phyloP scores from a whole-genome alignment of 2,888 invertebrate genomes.

The Darwinula stevensoni region DNA sequence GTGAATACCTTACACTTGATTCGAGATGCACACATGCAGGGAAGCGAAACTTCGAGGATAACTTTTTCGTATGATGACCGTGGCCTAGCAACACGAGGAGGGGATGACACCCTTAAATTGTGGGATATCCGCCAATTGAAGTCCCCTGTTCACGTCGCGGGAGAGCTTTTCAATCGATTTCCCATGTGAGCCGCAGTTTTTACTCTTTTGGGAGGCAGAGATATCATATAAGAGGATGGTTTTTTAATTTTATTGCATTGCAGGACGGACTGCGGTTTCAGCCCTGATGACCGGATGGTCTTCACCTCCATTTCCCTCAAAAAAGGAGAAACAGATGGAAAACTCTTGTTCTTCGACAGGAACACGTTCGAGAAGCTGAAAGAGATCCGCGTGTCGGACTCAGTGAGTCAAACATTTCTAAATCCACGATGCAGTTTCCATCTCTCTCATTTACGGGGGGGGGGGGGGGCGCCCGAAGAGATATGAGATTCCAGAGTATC shows the following conservation, averaged over 20 bases:
- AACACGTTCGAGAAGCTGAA: constrained; percentile 40
- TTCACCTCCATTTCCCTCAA: constrained; percentile 59
- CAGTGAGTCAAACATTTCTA: constrained; percentile 19
- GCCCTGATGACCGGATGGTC: constrained; percentile 67
- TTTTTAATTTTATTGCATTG: constrained; percentile 10
- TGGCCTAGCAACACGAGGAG: constrained; percentile 44
- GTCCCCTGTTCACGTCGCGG: constrained; percentile 34
- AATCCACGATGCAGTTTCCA: too few relatives aligned
- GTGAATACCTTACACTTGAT: constrained; percentile 49
- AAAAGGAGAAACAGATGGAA: constrained; percentile 29
- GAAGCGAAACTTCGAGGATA: constrained; percentile 50
- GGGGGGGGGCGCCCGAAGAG: too few relatives aligned
- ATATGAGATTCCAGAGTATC: too few relatives aligned
- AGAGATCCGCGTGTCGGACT: constrained; percentile 40
- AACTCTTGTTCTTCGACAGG: constrained; percentile 45
- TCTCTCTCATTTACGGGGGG: too few relatives aligned
- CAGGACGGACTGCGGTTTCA: constrained; percentile 35
- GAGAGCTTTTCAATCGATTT: constrained; percentile 47
- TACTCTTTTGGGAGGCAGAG: not conserved
- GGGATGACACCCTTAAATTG: constrained; percentile 75
- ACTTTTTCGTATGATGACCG: constrained; percentile 62
- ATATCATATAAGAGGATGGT: not conserved
- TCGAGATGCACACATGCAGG: constrained; percentile 45
- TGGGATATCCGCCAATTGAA: constrained; percentile 75
- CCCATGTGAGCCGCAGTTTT: constrained; percentile 16